Conservation (phyloP, 2,797 vertebrate genomes). For the Sebastes itinus region DNA sequence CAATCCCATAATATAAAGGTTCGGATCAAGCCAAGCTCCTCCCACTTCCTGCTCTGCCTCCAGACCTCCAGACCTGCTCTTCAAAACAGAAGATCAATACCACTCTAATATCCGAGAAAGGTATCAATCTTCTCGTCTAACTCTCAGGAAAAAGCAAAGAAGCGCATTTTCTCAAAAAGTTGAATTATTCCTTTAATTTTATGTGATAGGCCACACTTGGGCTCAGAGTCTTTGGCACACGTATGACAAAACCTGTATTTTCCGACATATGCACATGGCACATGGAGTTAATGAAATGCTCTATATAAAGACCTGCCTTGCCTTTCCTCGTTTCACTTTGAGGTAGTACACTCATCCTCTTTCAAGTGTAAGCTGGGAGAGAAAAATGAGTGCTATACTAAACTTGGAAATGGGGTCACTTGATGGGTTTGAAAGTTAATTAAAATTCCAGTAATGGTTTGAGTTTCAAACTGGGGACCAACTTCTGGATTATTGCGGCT, state of each 20-base stretch:
- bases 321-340: background rate
- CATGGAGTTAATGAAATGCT: background rate
- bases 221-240: background rate
- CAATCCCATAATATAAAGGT: background rate
- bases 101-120: background rate
- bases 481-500: background rate
- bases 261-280: background rate
- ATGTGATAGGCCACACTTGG: background rate
- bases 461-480: background rate
- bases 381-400: background rate
- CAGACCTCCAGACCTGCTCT: too few relatives aligned
- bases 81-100: too few relatives aligned
- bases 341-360: background rate
- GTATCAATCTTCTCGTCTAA: background rate
- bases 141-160: background rate
- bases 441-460: background rate
- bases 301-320: background rate
- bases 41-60: too few relatives aligned
- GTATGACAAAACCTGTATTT: background rate
- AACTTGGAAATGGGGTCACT: background rate
- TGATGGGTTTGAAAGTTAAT: conserved; percentile 3
- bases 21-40: too few relatives aligned
- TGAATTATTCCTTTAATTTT: background rate
- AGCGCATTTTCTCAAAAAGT: background rate
- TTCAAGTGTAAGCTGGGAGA: background rate